These are phyloP conservation scores for Phylloscopus trochiloides DNA, from an alignment of 2,113 vertebrate species.

Conservation along the genomic window DNA sequence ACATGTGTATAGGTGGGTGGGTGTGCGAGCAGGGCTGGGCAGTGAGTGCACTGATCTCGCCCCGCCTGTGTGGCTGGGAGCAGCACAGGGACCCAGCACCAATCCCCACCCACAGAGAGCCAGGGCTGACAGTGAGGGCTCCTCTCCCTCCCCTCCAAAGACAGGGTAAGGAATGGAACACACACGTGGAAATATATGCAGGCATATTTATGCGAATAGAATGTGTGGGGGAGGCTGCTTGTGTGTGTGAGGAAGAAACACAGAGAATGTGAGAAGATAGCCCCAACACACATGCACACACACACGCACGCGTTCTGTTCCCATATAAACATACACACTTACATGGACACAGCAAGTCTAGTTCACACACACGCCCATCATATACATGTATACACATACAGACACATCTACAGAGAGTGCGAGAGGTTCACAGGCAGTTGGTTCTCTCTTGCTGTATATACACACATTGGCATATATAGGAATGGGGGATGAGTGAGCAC, in stretches of 20 bases:
- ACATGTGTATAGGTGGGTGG: neutral
- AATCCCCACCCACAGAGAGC: neutral
- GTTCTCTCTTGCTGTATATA: neutral
- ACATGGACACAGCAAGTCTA: fast-evolving
- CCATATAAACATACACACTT: neutral
- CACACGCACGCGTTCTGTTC: too few relatives aligned
- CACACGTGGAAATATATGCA: fast-evolving
- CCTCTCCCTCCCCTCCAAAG: neutral
- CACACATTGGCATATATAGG: neutral
- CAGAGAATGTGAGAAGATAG: neutral
- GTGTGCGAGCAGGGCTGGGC: neutral
- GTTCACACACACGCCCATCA: fast-evolving
- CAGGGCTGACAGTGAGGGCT: neutral
- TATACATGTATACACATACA: too few relatives aligned
- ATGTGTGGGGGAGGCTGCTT: neutral
- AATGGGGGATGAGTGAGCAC: fast-evolving
- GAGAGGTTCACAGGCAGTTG: neutral
- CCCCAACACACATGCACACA: neutral
- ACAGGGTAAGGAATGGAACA: fast-evolving
- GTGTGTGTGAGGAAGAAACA: neutral
- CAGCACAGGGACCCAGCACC: neutral
- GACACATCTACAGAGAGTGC: fast-evolving
- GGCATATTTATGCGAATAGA: neutral
- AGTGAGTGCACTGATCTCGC: neutral
- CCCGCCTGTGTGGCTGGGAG: neutral